phyloP scores from a whole-genome alignment of 2,888 invertebrate species.

The Endotricha flammealis region DNA sequence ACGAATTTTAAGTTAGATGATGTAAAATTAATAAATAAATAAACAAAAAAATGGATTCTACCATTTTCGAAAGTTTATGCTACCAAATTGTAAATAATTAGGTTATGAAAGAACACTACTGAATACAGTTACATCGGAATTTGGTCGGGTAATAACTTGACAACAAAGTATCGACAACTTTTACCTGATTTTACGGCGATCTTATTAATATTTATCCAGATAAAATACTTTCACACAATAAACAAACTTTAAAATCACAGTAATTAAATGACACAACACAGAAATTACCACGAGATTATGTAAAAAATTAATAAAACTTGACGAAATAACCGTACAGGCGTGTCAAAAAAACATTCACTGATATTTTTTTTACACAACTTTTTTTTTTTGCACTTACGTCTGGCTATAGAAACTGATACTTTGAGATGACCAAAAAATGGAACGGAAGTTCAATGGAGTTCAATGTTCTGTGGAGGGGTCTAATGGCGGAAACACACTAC shows the following conservation, averaged over 20 bases:
- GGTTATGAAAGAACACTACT: background rate
- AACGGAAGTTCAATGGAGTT: no score
- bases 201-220: slow-evolving; percentile 1
- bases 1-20: no score
- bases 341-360: slow-evolving; percentile 17
- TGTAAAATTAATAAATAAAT: slow-evolving; percentile 12
- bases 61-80: background rate
- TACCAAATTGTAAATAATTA: background rate
- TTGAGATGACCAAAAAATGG: no score
- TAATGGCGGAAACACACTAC: no score
- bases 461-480: no score
- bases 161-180: slow-evolving; percentile 21
- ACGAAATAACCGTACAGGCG: slow-evolving; percentile 13
- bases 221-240: background rate
- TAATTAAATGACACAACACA: slow-evolving; percentile 14
- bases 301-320: slow-evolving; percentile 8
- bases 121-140: slow-evolving; percentile 11
- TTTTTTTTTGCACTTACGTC: no score
- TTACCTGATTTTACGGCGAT: slow-evolving; percentile 26
- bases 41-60: background rate
- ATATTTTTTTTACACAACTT: background rate
- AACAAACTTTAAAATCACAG: slow-evolving; percentile 18
- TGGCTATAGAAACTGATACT: no score
- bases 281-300: slow-evolving; percentile 8
- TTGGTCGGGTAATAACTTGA: slow-evolving; percentile 24